phyloP scores from a whole-genome alignment of 1,140 invertebrate genomes.

The Papilio xuthus region DNA sequence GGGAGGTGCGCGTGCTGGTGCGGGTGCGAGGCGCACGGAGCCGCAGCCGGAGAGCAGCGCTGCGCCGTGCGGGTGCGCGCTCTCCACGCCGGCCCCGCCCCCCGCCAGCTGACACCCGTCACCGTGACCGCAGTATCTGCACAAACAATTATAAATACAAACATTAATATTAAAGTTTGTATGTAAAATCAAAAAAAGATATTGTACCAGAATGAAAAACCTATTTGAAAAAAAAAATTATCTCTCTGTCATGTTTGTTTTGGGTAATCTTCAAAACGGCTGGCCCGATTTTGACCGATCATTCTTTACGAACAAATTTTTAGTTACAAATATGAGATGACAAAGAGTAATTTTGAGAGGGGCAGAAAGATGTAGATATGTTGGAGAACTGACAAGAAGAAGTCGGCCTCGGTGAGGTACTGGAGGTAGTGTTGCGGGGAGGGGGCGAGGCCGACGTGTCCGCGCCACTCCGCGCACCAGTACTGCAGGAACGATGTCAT shows the following conservation, averaged over 20 bases:
- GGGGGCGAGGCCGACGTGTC: constrained; percentile 83
- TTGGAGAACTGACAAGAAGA: constrained; percentile 85
- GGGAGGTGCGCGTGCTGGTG: constrained; percentile 84
- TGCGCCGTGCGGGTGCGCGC: constrained; percentile 83
- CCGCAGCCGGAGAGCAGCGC: constrained; percentile 89
- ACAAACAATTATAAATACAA: too few relatives aligned
- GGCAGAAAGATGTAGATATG: background rate
- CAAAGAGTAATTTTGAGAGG: too few relatives aligned
- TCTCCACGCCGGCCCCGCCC: constrained; percentile 77
- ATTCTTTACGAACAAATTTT: too few relatives aligned
- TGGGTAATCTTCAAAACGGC: too few relatives aligned
- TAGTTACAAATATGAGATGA: too few relatives aligned
- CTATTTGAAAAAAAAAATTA: too few relatives aligned
- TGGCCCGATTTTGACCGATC: too few relatives aligned
- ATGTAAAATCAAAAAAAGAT: too few relatives aligned
- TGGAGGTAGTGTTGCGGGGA: constrained; percentile 82
- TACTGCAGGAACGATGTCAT: constrained; percentile 85
- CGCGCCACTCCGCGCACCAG: constrained; percentile 85
- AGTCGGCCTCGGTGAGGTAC: constrained; percentile 83
- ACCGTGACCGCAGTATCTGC: constrained; percentile 89
- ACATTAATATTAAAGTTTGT: too few relatives aligned
- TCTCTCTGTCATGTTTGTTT: too few relatives aligned
- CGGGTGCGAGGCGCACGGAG: constrained; percentile 83
- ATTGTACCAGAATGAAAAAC: too few relatives aligned
- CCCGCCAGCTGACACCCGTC: constrained; percentile 86